Conservation (phyloP, 1,140 invertebrate species). For the Trichonephila clavipes region DNA sequence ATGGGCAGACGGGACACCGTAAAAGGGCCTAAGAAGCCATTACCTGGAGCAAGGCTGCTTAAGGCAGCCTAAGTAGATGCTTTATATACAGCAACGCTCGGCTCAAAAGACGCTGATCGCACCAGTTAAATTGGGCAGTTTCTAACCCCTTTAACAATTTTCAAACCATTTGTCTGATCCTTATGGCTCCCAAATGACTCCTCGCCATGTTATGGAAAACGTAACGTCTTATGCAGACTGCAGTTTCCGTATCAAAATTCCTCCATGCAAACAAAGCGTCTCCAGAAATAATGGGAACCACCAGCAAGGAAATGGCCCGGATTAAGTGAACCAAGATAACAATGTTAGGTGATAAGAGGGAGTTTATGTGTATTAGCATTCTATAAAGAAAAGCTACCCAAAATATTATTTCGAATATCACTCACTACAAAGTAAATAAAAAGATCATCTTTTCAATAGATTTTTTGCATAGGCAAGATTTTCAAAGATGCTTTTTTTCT, state of each 20-base stretch:
- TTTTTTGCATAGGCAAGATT: neutral
- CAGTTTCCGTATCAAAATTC: constrained; percentile 52
- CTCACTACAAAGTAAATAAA: neutral
- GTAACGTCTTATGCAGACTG: constrained; percentile 47
- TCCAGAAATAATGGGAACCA: constrained; percentile 39
- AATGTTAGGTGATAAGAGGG: constrained; percentile 3
- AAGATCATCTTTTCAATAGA: neutral
- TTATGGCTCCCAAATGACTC: constrained; percentile 66
- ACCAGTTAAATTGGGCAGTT: constrained; percentile 65
- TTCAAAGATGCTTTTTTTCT: neutral
- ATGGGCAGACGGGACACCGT: constrained; percentile 48
- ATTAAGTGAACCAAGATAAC: constrained; percentile 71
- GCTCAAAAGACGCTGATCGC: constrained; percentile 47
- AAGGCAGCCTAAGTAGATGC: constrained; percentile 57
- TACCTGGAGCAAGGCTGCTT: constrained; percentile 52
- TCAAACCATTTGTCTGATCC: constrained; percentile 59
- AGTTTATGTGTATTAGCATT: constrained; percentile 21
- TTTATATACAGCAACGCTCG: constrained; percentile 66
- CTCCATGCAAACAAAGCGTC: constrained; percentile 61
- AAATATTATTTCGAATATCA: neutral
- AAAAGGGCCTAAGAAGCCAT: constrained; percentile 62
- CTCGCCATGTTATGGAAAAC: constrained; percentile 60
- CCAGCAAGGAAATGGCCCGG: constrained; percentile 39
- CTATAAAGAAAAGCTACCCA: neutral
- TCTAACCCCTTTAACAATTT: constrained; percentile 70